Evolutionary conservation across 2,797 vertebrate species (phyloP).

Genomic region (Pseudopleuronectes americanus): DNA sequence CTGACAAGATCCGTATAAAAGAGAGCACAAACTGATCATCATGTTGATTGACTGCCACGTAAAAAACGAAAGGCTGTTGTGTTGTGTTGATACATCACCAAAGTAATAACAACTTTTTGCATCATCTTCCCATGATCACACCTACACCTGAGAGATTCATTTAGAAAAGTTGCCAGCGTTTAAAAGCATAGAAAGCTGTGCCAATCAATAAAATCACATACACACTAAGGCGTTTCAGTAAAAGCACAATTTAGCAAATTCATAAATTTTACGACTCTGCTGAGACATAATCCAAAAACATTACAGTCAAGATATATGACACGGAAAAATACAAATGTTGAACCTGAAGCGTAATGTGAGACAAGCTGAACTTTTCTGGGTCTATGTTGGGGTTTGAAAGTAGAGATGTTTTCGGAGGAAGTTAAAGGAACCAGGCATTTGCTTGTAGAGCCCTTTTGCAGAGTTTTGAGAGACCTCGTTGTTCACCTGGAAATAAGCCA

Average conservation of each 20-base stretch:
- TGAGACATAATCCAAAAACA: slow-evolving; percentile 3
- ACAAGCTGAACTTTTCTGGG: neutral
- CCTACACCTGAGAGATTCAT: neutral
- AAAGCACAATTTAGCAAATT: neutral
- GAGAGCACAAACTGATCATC: neutral
- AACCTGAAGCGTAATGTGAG: neutral
- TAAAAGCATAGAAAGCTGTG: slow-evolving; percentile 1
- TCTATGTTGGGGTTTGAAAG: slow-evolving; percentile 71
- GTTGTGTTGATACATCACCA: neutral
- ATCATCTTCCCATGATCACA: slow-evolving; percentile 2
- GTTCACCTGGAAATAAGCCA: slow-evolving; percentile 86
- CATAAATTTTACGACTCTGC: neutral
- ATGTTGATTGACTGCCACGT: slow-evolving; percentile 12
- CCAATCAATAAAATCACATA: neutral
- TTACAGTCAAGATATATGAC: neutral
- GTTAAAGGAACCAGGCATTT: slow-evolving; percentile 94
- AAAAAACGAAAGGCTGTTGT: neutral
- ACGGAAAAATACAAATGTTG: neutral
- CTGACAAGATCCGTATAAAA: slow-evolving; percentile 5
- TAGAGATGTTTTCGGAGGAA: slow-evolving; percentile 93
- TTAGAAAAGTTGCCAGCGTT: neutral
- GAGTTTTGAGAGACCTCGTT: slow-evolving; percentile 86
- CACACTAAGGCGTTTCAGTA: too few relatives aligned
- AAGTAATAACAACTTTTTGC: slow-evolving; percentile 11
- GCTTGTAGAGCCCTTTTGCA: slow-evolving; percentile 90